Conservation (phyloP, 2,113 vertebrate species). For the Varanus komodoensis region DNA sequence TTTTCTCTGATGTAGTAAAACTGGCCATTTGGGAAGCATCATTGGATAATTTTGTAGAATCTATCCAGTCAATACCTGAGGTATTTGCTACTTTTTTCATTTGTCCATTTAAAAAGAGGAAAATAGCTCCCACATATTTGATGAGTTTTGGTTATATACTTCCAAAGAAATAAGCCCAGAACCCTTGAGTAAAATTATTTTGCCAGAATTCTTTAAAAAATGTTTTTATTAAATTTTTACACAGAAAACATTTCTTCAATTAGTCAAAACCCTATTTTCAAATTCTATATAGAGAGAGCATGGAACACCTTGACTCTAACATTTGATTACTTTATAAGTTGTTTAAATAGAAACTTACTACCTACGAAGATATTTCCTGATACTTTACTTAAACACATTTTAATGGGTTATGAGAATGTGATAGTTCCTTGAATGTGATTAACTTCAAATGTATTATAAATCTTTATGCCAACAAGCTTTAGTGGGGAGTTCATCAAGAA, state of each 20-base stretch:
- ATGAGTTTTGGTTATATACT: neutral
- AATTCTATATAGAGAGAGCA: neutral
- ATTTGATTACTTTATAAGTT: neutral
- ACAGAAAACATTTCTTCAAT: neutral
- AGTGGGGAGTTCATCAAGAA: neutral
- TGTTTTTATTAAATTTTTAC: too few relatives aligned
- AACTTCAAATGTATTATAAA: neutral
- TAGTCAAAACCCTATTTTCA: neutral
- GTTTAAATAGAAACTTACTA: constrained; percentile 33
- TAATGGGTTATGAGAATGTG: neutral
- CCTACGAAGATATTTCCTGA: constrained; percentile 8
- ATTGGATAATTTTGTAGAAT: constrained; percentile 95
- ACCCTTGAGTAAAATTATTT: neutral
- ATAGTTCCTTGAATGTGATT: neutral
- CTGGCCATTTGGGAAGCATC: constrained; percentile 96
- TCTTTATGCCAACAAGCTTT: neutral
- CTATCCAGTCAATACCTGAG: constrained; percentile 98
- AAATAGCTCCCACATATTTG: neutral
- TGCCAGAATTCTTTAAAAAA: neutral
- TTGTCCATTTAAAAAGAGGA: neutral
- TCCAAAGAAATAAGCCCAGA: neutral
- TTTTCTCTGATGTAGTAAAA: constrained; percentile 85
- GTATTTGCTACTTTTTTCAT: constrained; percentile 69
- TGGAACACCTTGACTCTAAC: neutral
- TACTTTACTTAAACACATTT: constrained; percentile 27